These are phyloP conservation scores for Luscinia megarhynchos DNA, from an alignment of 2,797 vertebrate species.

Conservation along the genomic window DNA sequence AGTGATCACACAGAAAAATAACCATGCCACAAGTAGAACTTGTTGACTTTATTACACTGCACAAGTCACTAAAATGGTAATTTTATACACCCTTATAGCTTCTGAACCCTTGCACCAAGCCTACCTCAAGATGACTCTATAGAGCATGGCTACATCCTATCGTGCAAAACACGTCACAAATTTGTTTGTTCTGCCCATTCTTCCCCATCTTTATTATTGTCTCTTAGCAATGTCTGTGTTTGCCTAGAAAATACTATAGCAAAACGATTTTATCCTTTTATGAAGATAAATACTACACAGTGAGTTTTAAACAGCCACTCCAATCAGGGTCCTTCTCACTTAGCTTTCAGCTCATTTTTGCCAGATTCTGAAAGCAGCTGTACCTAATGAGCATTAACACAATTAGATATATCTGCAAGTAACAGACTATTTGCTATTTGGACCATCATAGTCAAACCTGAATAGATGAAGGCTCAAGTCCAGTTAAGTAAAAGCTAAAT, in stretches of 20 bases:
- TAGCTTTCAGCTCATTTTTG: neutral
- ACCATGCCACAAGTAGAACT: neutral
- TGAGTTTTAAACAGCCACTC: conserved; percentile 19
- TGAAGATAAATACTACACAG: neutral
- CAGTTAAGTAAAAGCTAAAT: neutral
- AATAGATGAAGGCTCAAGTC: neutral
- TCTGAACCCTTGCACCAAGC: neutral
- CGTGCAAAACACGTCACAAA: neutral
- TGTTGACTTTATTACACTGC: neutral
- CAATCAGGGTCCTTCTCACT: neutral
- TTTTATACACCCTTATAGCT: neutral
- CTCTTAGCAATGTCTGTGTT: neutral
- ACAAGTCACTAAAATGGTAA: neutral
- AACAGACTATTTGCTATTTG: neutral
- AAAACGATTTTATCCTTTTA: neutral
- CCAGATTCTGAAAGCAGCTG: neutral
- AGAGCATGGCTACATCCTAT: neutral
- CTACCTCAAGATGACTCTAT: neutral
- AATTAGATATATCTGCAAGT: neutral
- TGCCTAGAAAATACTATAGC: neutral
- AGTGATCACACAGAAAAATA: neutral
- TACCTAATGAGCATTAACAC: neutral
- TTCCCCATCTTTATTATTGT: neutral
- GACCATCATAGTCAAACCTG: neutral
- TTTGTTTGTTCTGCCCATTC: neutral